Evolutionary conservation across 2,888 invertebrate genomes (phyloP), one percentile per base, ranked within the genome.

Genomic region (Smittia sp.): DNA sequence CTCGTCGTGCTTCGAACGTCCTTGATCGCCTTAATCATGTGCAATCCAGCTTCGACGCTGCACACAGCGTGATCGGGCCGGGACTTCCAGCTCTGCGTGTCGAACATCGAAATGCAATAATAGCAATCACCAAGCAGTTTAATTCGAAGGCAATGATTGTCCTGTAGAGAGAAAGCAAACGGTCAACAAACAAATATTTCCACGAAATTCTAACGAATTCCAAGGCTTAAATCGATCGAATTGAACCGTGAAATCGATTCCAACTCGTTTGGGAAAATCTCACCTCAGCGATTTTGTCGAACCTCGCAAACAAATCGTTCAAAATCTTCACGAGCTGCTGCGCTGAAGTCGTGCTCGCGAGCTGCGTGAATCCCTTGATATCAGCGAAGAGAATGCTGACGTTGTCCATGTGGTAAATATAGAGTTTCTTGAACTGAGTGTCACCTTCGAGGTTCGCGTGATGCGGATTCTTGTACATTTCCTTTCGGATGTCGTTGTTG

Each of bases 351-450:
- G 90, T 91, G 76, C 92, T 93, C 9, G 96, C 94, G 78, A 96
- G 81, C 77, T 93, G 94, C 88, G 85, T 77, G 83, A 86, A 80
- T 58, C 80, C 81, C 80, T 96, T 96, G 79, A 97, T 97, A 79
- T 97, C 97, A 1, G 96, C 96, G 81, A 94, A 97, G 9, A 97
- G 85, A 79, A 97, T 96, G 82, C 95, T 95, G 77, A 98, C 98
- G 80, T 97, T 92, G 79, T 96, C 93, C 81, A 98, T 96, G 75
- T 95, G 89, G 81, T 96, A 95, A 76, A 98, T 95, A 83, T 98
- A 98, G 75, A 98, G 91, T 82, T 97, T 94, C 81, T 98, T 97
- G 81, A 98, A 98, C 85, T 97, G 92, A 62, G 80, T 81, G 54
- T 72, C 72, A 27, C 63, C 27, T 75, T 82, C 82, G 74, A 79